Base-by-base conservation (phyloP, 1,140 invertebrate genomes). In the Palaemon carinicauda region DNA sequence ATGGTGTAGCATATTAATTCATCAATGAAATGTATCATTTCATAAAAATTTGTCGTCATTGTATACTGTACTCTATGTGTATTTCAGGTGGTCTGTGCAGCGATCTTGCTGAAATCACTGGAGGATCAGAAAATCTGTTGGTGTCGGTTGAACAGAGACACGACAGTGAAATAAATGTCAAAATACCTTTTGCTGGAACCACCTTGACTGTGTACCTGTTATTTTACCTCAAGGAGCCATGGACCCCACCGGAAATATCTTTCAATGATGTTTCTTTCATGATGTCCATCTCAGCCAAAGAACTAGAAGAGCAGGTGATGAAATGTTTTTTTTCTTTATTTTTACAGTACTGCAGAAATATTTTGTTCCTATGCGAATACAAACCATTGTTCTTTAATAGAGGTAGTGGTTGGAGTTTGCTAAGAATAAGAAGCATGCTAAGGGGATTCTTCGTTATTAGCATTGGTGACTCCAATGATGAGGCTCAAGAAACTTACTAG, bases 81-180 rank as follows among this genome's bases (percentile, higher is more conserved):
- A 27, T 80, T 71, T 17, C 82, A 84, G 82, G 82, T 27, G 77
- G 77, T 21, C 29, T 86, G 83, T 86, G 77, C 52, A 80, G 83
- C 73, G 83, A 86, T 29, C 69, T 71, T 12, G 83, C 83, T 15
- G 83, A 86, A 74, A 86, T 86, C 51, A 80, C 60, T 12, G 54
- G 60, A 31, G 65, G 50, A 24, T 14, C 65, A 31, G 83, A 86
- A 54, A 80, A 41, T 31, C 29, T 53, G 60, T 51, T 60, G 14
- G 83, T 80, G 29, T 51, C 41, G 60, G 9, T 41, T 41, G 54
- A 71, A 56, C 53, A 21, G 69, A 78, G 54, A 80, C 33, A 24
- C 5, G 83, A 86, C 24, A 86, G 78, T 78, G 79, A 65, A 52
- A 53, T 51, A 12, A 52, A 52, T 53, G 78, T 86, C 77, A 85